phyloP scores from a whole-genome alignment of 2,797 vertebrate genomes.

The Mycteria americana region DNA sequence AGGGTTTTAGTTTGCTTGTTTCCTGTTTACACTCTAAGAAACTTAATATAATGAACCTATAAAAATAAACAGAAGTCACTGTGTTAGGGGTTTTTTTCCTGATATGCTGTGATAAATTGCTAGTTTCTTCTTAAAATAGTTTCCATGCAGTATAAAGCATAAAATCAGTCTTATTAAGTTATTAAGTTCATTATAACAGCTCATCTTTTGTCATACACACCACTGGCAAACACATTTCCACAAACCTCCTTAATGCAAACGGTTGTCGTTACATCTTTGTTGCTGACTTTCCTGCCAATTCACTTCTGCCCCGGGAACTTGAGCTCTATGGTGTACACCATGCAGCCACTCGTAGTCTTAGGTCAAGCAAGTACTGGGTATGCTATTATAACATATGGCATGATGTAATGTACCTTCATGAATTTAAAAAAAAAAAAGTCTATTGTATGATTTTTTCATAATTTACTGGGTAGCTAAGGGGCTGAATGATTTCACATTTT shows the following conservation, averaged over 20 bases:
- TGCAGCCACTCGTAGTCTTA: conserved; percentile 69
- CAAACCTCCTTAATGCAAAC: conserved; percentile 58
- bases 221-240: conserved; percentile 66
- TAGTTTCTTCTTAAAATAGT: conserved; percentile 72
- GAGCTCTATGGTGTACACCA: conserved; percentile 56
- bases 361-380: conserved; percentile 62
- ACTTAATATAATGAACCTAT: conserved; percentile 73
- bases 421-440: background rate
- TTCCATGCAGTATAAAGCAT: conserved; percentile 80
- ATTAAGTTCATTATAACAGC: conserved; percentile 61
- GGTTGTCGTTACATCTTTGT: background rate
- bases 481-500: conserved; percentile 51
- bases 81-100: conserved; percentile 72
- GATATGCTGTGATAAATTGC: conserved; percentile 76
- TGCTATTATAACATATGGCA: conserved; percentile 56
- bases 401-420: conserved; percentile 59
- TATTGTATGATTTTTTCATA: conserved; percentile 2
- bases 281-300: conserved; percentile 47
- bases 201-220: conserved; percentile 64
- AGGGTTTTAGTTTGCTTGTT: conserved; percentile 39
- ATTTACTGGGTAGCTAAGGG: conserved; percentile 51
- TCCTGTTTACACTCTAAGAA: conserved; percentile 72
- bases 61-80: conserved; percentile 79
- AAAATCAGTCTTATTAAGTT: conserved; percentile 65
- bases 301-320: conserved; percentile 37